Percentiles rank a stretch among this genome's conserved stretches.
These are phyloP conservation scores for Serinus canaria DNA, from an alignment of 2,113 vertebrate genomes.

Conservation along the genomic window DNA sequence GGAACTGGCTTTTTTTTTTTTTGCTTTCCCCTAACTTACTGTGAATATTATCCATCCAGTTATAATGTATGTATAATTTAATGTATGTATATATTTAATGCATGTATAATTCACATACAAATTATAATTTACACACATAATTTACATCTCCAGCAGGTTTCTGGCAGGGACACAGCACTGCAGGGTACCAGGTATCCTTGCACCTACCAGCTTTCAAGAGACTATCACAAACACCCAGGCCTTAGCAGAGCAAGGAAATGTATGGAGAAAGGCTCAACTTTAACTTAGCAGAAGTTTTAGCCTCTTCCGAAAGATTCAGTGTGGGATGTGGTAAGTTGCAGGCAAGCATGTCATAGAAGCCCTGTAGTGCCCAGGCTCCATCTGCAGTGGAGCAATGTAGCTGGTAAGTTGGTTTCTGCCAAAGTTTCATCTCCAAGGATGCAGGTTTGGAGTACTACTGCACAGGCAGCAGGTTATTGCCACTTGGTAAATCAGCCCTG, in stretches of 20 bases:
- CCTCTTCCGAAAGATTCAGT: neutral
- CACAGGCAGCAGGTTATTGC: constrained; percentile 3
- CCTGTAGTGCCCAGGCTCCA: neutral
- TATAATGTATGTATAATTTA: too few relatives aligned
- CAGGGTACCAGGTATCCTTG: neutral
- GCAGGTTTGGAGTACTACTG: neutral
- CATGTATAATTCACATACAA: too few relatives aligned
- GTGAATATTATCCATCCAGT: neutral
- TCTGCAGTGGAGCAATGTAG: neutral
- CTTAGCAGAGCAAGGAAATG: neutral
- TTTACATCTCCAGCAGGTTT: neutral
- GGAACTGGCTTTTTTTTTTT: neutral
- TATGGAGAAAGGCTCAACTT: neutral
- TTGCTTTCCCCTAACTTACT: neutral
- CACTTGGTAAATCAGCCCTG: neutral
- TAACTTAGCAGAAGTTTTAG: neutral
- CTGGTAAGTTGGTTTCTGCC: neutral
- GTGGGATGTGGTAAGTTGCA: neutral
- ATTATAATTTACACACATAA: too few relatives aligned
- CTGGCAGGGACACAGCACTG: neutral
- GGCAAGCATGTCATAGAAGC: neutral
- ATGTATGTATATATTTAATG: too few relatives aligned
- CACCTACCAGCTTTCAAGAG: neutral
- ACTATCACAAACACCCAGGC: neutral
- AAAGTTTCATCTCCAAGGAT: constrained; percentile 22